phyloP scores from a whole-genome alignment of 2,797 vertebrate genomes.

The Helarctos malayanus region DNA sequence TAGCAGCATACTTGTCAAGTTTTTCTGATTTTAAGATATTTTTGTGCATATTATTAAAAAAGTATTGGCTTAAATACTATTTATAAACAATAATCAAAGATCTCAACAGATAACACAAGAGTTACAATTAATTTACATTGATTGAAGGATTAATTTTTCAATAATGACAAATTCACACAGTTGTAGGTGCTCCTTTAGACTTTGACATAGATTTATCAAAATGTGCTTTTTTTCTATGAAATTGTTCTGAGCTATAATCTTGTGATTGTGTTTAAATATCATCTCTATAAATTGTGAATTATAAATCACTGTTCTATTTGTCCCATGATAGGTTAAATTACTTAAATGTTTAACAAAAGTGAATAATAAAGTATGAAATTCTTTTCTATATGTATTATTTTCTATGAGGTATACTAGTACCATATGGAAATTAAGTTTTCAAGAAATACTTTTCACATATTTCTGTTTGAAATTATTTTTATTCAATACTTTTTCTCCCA shows the following conservation, averaged over 20 bases:
- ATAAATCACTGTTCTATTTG: neutral
- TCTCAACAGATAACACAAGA: neutral
- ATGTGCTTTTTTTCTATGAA: neutral
- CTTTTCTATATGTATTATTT: neutral
- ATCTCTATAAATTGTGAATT: neutral
- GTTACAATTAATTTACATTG: neutral
- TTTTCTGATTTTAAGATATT: neutral
- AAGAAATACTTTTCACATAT: neutral
- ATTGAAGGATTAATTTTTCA: neutral
- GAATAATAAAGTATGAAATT: conserved; percentile 10
- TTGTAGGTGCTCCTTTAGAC: neutral
- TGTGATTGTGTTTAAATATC: neutral
- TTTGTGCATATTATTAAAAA: neutral
- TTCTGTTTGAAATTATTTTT: conserved; percentile 31
- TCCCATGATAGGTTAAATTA: neutral
- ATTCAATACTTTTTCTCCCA: neutral
- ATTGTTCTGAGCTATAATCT: neutral
- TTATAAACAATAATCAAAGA: neutral
- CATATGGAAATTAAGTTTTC: neutral
- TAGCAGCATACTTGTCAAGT: neutral
- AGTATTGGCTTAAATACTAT: neutral
- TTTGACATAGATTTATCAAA: neutral
- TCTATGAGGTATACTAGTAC: neutral
- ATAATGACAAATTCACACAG: neutral
- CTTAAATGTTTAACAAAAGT: neutral